These are phyloP conservation scores for Caenorhabditis plicata DNA, from an alignment of 2,888 invertebrate species.

Conservation along the genomic window DNA sequence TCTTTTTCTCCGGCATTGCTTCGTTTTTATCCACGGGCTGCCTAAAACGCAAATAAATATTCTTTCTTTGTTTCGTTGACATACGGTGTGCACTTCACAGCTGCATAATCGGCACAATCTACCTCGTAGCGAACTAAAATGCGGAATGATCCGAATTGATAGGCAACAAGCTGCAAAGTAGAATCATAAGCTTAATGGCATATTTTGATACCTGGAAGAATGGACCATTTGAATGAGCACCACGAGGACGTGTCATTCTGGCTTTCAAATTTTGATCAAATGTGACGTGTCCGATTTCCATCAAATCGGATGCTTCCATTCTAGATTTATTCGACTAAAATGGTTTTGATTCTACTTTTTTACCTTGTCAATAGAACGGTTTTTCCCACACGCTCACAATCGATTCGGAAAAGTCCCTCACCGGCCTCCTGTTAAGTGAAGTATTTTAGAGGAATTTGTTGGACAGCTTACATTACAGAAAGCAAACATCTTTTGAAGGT, in stretches of 20 bases:
- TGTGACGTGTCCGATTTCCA: conserved; percentile 59
- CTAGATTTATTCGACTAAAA: conserved; percentile 22
- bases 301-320: conserved; percentile 64
- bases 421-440: conserved; percentile 53
- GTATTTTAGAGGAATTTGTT: background rate
- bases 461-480: conserved; percentile 53
- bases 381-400: conserved; percentile 64
- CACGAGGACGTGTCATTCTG: conserved; percentile 59
- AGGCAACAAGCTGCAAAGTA: conserved; percentile 51
- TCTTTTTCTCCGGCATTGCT: conserved; percentile 49
- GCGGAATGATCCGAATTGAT: conserved; percentile 62
- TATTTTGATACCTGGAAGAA: conserved; percentile 59
- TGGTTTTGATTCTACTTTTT: background rate
- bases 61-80: conserved; percentile 8
- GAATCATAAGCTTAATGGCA: too few relatives aligned
- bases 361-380: conserved; percentile 62
- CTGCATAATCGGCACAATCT: conserved; percentile 63
- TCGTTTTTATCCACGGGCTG: conserved; percentile 48
- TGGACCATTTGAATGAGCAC: conserved; percentile 59
- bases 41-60: conserved; percentile 24
- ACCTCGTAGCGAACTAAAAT: conserved; percentile 64
- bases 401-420: conserved; percentile 65
- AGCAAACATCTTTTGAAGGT: conserved; percentile 65
- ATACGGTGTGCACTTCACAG: conserved; percentile 48
- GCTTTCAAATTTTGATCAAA: conserved; percentile 58